A percentile compares a stretch with the other conserved stretches of the same genome.
These are phyloP conservation scores for Babyrousa celebensis DNA, from an alignment of 2,797 vertebrate species.

Conservation along the genomic window DNA sequence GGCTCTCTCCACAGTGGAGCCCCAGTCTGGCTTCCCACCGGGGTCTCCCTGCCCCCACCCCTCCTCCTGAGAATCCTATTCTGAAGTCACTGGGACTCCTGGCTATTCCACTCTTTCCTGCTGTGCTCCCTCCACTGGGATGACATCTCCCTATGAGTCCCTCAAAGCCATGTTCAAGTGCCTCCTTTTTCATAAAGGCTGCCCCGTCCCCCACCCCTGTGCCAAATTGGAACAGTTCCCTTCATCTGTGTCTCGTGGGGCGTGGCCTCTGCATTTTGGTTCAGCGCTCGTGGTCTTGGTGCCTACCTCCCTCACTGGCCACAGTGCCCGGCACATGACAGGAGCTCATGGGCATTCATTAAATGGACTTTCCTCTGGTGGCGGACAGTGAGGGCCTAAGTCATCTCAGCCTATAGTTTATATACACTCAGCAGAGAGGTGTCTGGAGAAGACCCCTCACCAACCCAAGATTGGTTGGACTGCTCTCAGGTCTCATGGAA, in stretches of 20 bases:
- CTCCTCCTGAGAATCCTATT: not conserved
- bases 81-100: not conserved
- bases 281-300: not conserved
- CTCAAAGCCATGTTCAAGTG: not conserved
- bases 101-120: not conserved
- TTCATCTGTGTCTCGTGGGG: fast-evolving
- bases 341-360: not conserved
- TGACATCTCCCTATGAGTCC: not conserved
- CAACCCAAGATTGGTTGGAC: not conserved
- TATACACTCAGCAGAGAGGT: not conserved
- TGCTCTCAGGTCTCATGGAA: not conserved
- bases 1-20: not conserved
- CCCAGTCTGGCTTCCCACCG: not conserved
- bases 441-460: not conserved
- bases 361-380: not conserved
- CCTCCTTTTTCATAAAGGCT: not conserved
- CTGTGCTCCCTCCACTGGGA: no score
- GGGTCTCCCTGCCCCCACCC: no score
- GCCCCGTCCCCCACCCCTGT: no score
- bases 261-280: fast-evolving
- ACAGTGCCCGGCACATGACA: not conserved
- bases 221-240: not conserved
- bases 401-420: not conserved
- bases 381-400: not conserved
- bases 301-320: not conserved